Evolutionary conservation across 2,888 invertebrate genomes (phyloP).

Genomic region (Eustalomyia histrio): DNA sequence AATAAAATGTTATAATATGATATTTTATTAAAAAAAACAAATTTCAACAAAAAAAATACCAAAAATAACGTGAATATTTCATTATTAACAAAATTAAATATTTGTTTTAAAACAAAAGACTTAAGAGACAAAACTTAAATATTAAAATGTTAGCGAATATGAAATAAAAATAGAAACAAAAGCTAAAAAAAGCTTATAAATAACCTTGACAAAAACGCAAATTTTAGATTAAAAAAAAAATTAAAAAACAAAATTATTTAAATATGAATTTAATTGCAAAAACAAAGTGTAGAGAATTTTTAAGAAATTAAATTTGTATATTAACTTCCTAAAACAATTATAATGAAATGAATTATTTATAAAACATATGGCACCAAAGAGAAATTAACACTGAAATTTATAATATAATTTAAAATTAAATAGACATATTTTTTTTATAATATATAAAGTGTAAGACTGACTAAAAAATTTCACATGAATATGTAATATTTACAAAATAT

Average conservation of each 20-base stretch:
- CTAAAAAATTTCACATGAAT: neutral
- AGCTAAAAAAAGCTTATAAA: neutral
- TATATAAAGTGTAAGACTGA: neutral
- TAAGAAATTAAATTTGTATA: neutral
- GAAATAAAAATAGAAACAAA: slow-evolving; percentile 15
- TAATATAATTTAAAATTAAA: neutral
- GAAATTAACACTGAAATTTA: neutral
- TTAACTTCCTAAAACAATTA: neutral
- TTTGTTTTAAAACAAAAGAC: slow-evolving; percentile 47
- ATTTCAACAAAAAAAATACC: slow-evolving; percentile 38
- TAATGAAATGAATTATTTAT: neutral
- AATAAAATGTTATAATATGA: slow-evolving; percentile 9
- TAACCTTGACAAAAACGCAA: slow-evolving; percentile 41
- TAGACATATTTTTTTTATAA: neutral
- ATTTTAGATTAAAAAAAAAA: neutral
- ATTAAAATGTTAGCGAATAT: slow-evolving; percentile 19
- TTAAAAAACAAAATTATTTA: neutral
- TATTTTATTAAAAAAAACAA: slow-evolving; percentile 36
- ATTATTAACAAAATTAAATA: slow-evolving; percentile 7
- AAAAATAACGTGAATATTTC: slow-evolving; percentile 37
- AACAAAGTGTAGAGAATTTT: neutral
- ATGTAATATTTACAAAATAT: slow-evolving; percentile 19
- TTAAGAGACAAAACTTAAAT: slow-evolving; percentile 53
- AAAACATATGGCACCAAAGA: neutral
- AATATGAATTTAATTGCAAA: slow-evolving; percentile 5